Base-by-base conservation (phyloP, 2,888 invertebrate genomes). In the Thecocarcelia acutangulata region DNA sequence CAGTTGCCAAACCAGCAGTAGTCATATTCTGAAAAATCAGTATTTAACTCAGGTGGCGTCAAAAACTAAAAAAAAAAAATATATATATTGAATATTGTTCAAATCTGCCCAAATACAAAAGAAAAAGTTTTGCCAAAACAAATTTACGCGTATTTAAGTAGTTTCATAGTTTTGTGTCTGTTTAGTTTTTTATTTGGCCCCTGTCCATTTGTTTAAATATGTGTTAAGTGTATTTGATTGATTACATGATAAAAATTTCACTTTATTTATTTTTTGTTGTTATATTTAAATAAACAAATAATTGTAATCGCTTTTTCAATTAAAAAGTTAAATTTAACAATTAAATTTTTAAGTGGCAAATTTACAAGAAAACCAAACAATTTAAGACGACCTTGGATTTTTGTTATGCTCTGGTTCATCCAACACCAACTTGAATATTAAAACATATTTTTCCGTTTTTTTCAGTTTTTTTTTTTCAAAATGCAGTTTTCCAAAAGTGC, bases 401-500 rank as follows among this genome's bases (percentile, higher is more conserved):
- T 66, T 74, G 63, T 78, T 54, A 82, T 56, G 82, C 82, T 82
- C 82, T 82, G 82, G 64, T 82, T 78, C 74, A 74, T 50, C 74
- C 59, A 70, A 78, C 70, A 78, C 77, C 74, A 63, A 58, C 58
- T 59, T 56, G 19, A 56, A 81, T 58, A 52, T 28, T 33, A 56
- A 58, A 72, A 66, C 13, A 68, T 61, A 52, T 69, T 54, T 69
- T 46, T 69, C n/a, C n/a, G n/a, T n/a, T 52, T n/a, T 9, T n/a
- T 13, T 24, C 0, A 19, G 4, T 61, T n/a, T 61, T n/a, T 28
- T 17, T 42, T 61, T 61, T 61, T 52, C 13, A 42, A 70, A 70
- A 19, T 52, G 56, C 63, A 73, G 21, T 17, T 44, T 59, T 15
- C 42, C n/a, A 63, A 21, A 80, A 68, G 72, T 72, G 70, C 61